Evolutionary conservation across 2,113 vertebrate genomes (phyloP), one percentile per base, ranked within the genome.

Genomic region (Elachura formosa): DNA sequence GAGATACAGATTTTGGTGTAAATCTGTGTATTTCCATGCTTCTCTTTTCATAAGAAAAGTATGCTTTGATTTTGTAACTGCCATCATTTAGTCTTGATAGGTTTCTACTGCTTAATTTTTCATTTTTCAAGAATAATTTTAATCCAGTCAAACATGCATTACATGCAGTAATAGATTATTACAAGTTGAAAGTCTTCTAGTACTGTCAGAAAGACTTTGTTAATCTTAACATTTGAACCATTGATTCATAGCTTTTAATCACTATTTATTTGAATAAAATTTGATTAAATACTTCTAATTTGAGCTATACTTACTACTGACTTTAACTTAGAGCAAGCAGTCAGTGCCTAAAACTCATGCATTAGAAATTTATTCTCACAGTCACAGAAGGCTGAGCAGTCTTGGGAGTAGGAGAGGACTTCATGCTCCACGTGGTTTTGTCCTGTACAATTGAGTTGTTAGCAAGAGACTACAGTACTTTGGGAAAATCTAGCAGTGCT

Each of bases 401-500:
- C 88, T 97, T 93, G 48, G 46, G 87, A 95, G 59, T 68, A 93
- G 75, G 80, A 94, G 90, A 97, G 82, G 93, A 62, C 90, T 93
- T 87, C 38, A 89, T 93, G 91, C 96, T 97, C 94, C 95, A 91
- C 63, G 92, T 59, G 15, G 86, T 95, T 89, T 93, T 97, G 93
- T 94, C 77, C 96, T 96, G 71, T 87, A 80, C 93, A 95, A 97
- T 96, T 97, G 96, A 96, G 94, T 81, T 94, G 87, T 97, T 97
- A 95, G 94, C 92, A 96, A 87, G 95, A 93, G 93, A 89, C 80
- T 89, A 74, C 79, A 76, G 89, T 96, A 91, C 96, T 97, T 93
- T 75, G 83, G 84, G 86, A 80, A 96, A 94, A 93, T 96, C 96
- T 97, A 94, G 93, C 90, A 82, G 74, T 92, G 92, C 69, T 40